Conservation (phyloP, 1,140 invertebrate genomes). For the Aphelenchoides besseyi region DNA sequence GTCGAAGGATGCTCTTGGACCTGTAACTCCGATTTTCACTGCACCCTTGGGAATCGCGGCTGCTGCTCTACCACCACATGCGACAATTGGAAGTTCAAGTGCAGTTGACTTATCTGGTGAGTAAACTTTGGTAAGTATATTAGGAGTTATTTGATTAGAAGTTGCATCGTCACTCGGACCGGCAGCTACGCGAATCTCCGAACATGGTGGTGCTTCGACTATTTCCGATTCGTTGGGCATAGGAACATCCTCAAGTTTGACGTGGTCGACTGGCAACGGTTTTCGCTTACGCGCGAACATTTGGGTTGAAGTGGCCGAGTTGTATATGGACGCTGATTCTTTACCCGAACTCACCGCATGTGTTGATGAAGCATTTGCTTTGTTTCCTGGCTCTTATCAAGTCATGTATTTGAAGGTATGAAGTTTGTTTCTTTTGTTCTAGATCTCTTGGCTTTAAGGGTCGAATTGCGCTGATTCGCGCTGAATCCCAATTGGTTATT, state of each 20-base stretch:
- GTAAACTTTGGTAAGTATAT: no score
- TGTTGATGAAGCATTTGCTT: slow-evolving; percentile 55
- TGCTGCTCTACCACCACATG: slow-evolving; percentile 8
- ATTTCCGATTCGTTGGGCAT: slow-evolving; percentile 52
- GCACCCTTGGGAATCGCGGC: slow-evolving; percentile 48
- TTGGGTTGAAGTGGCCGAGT: slow-evolving; percentile 59
- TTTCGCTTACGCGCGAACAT: slow-evolving; percentile 55
- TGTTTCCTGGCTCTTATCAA: slow-evolving; percentile 59
- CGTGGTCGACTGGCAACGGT: slow-evolving; percentile 27
- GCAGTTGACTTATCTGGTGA: background rate
- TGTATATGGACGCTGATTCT: slow-evolving; percentile 52
- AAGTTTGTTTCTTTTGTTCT: no score
- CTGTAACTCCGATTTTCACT: slow-evolving; percentile 49
- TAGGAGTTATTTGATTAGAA: slow-evolving; percentile 15
- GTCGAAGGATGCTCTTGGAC: slow-evolving; percentile 41
- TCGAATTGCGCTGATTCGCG: slow-evolving; percentile 42
- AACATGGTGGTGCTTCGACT: slow-evolving; percentile 50
- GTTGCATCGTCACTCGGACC: slow-evolving; percentile 28
- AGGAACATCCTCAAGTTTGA: slow-evolving; percentile 39
- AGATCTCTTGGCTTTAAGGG: no score
- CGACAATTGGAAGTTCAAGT: background rate
- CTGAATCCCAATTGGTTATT: no score
- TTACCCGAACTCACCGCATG: slow-evolving; percentile 51
- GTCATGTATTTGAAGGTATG: slow-evolving; percentile 60
- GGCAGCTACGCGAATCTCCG: slow-evolving; percentile 34